Percentiles rank a stretch among this genome's conserved stretches.
Evolutionary conservation across 2,797 vertebrate genomes (phyloP).

Genomic region (Rhynchotus rufescens): DNA sequence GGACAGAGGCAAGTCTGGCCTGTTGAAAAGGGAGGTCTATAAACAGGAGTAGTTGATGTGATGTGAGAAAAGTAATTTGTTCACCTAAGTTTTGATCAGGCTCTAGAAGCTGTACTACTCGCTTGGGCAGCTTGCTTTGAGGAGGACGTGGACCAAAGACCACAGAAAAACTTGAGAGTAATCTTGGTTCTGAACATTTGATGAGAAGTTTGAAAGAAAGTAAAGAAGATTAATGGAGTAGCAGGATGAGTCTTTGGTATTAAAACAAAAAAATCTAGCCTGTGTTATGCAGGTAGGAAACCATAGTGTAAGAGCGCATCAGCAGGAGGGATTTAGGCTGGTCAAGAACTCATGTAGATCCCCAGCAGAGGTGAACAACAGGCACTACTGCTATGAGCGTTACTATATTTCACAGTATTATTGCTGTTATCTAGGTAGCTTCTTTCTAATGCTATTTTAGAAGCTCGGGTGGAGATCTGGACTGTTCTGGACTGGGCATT

Average conservation of each 20-base stretch:
- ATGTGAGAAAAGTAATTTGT: not conserved
- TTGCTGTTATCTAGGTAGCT: not conserved
- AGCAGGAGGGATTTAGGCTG: not conserved
- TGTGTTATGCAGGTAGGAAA: not conserved
- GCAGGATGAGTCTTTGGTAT: not conserved
- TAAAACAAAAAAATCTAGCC: not conserved
- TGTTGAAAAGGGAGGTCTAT: not conserved
- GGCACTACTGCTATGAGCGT: accelerated
- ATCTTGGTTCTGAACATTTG: not conserved
- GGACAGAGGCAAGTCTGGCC: not conserved
- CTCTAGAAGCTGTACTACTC: not conserved
- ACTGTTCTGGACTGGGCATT: not conserved
- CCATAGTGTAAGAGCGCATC: not conserved
- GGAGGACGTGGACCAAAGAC: not conserved
- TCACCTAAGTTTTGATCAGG: not conserved
- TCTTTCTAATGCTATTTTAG: not conserved
- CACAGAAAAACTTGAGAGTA: not conserved
- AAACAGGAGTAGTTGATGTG: not conserved
- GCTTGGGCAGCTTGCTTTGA: not conserved
- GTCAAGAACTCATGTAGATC: not conserved
- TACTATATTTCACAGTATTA: not conserved
- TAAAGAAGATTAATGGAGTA: not conserved
- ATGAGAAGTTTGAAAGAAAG: too few species aligned
- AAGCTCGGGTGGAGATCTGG: not conserved
- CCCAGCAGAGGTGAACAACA: not conserved